Conservation (phyloP, 2,113 vertebrate genomes). For the Phocoena sinus region DNA sequence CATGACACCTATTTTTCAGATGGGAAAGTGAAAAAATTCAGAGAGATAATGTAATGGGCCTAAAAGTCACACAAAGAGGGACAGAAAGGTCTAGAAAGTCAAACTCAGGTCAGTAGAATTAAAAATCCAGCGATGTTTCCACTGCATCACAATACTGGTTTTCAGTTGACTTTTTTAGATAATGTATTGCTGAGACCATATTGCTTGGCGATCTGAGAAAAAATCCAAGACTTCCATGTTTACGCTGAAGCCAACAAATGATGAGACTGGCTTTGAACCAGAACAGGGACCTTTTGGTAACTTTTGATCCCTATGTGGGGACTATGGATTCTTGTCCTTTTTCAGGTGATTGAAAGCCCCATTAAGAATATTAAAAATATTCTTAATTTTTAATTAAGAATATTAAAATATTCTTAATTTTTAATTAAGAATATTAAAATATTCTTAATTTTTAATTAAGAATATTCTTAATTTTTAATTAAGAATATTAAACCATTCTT, state of each 20-base stretch:
- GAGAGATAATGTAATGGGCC: background rate
- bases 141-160: background rate
- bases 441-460: too few relatives aligned
- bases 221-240: background rate
- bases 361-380: too few relatives aligned
- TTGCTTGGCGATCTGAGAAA: background rate
- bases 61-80: background rate
- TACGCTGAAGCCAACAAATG: background rate
- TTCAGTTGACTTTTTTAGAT: background rate
- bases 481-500: too few relatives aligned
- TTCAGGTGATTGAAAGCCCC: background rate
- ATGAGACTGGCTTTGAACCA: background rate
- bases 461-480: too few relatives aligned
- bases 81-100: background rate
- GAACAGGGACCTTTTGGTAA: background rate
- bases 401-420: too few relatives aligned
- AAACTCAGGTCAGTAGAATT: background rate
- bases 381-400: too few relatives aligned
- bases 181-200: background rate
- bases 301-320: background rate
- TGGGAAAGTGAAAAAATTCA: background rate
- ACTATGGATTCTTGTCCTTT: background rate
- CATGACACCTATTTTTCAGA: background rate
- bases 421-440: too few relatives aligned
- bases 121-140: background rate